Conservation (phyloP, 2,113 vertebrate species). For the Marmota flaviventris region DNA sequence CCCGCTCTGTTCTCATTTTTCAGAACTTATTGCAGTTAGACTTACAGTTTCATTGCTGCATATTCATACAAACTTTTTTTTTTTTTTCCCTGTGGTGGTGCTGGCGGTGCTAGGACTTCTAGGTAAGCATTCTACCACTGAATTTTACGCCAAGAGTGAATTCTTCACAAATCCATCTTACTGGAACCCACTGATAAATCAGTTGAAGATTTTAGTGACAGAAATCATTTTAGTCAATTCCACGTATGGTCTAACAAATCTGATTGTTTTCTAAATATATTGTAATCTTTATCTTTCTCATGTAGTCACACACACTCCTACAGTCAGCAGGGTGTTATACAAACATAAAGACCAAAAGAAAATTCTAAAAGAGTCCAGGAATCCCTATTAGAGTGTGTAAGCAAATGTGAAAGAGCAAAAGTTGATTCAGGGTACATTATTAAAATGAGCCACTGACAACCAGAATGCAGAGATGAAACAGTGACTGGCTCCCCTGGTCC, state of each 20-base stretch:
- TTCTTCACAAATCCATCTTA: conserved; percentile 7
- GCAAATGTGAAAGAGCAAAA: conserved; percentile 26
- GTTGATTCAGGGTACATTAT: not conserved
- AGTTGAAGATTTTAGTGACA: conserved; percentile 39
- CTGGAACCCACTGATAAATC: not conserved
- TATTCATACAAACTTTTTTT: not conserved
- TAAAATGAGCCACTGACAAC: not conserved
- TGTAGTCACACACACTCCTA: not conserved
- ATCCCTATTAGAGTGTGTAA: not conserved
- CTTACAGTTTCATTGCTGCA: conserved; percentile 41
- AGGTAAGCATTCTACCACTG: not conserved
- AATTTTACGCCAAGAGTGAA: not conserved
- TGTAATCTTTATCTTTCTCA: conserved; percentile 15
- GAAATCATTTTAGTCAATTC: conserved; percentile 63
- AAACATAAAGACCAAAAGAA: conserved; percentile 30
- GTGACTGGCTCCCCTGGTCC: not conserved
- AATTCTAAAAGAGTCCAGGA: not conserved
- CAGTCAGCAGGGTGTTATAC: not conserved
- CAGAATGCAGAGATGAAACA: not conserved
- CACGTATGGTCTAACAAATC: conserved; percentile 49
- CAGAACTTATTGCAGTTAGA: conserved; percentile 22
- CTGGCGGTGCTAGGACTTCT: not conserved
- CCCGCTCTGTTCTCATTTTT: not conserved
- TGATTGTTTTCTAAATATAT: conserved; percentile 44
- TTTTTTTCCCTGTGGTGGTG: no score